phyloP scores from a whole-genome alignment of 2,113 vertebrate genomes.

The Rhegmatorhina hoffmannsi region DNA sequence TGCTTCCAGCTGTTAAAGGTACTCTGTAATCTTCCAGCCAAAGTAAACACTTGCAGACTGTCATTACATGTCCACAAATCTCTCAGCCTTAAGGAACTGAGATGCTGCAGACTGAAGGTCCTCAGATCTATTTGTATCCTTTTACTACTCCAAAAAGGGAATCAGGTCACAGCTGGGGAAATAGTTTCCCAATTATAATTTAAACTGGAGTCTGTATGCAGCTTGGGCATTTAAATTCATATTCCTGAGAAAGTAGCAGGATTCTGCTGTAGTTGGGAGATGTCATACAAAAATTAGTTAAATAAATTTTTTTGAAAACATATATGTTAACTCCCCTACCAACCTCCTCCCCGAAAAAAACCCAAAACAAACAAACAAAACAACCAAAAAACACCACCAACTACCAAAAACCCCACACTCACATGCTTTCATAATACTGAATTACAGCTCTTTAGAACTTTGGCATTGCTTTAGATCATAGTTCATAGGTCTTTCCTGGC shows the following conservation, averaged over 20 bases:
- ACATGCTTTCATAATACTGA: not conserved
- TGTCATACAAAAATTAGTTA: not conserved
- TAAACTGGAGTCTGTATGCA: not conserved
- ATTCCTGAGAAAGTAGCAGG: not conserved
- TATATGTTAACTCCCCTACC: too few species aligned
- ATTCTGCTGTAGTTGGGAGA: not conserved
- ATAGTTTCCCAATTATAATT: not conserved
- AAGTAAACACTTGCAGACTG: not conserved
- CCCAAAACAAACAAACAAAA: not conserved
- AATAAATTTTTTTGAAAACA: not conserved
- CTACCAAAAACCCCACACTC: accelerated
- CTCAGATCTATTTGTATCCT: not conserved
- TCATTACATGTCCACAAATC: not conserved
- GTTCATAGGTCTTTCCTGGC: not conserved
- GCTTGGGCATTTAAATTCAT: not conserved
- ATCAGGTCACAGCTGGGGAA: not conserved
- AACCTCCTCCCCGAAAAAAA: not conserved
- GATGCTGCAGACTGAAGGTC: not conserved
- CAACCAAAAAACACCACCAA: too few species aligned
- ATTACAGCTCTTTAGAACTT: not conserved
- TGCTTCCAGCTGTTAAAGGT: not conserved
- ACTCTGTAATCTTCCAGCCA: not conserved
- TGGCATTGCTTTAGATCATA: not conserved
- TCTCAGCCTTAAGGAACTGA: not conserved
- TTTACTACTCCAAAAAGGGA: not conserved